Percentiles rank a stretch among this genome's conserved stretches.
Conservation (phyloP, 2,113 vertebrate genomes). For the Lichenostomus cassidix region DNA sequence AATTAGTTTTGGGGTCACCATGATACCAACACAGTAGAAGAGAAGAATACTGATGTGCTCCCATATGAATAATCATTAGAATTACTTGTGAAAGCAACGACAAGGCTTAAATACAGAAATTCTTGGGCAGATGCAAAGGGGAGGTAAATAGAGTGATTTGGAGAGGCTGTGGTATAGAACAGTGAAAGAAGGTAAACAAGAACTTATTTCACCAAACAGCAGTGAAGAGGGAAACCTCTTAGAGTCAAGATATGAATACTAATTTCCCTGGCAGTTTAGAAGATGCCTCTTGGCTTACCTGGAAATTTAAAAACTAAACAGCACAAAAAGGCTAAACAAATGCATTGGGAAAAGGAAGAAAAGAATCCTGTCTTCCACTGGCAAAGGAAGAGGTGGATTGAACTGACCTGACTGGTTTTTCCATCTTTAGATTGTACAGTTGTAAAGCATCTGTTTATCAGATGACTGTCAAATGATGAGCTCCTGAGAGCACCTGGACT, state of each 20-base stretch:
- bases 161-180: background rate
- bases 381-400: background rate
- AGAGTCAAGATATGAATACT: background rate
- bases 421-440: background rate
- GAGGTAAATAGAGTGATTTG: background rate
- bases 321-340: background rate
- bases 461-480: background rate
- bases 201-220: background rate
- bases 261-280: background rate
- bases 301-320: background rate
- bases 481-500: background rate
- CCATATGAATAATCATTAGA: background rate
- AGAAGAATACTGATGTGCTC: background rate
- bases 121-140: background rate
- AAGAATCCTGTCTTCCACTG: background rate
- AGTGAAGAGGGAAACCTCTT: background rate
- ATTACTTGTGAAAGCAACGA: background rate
- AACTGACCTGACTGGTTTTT: background rate
- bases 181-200: background rate
- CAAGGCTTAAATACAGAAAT: background rate
- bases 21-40: background rate
- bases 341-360: background rate
- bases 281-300: background rate
- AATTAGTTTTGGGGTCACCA: background rate
- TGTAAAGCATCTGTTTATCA: background rate